Evolutionary conservation across 2,113 vertebrate species (phyloP), one percentile per base, ranked within the genome.

Genomic region (Microtus ochrogaster): DNA sequence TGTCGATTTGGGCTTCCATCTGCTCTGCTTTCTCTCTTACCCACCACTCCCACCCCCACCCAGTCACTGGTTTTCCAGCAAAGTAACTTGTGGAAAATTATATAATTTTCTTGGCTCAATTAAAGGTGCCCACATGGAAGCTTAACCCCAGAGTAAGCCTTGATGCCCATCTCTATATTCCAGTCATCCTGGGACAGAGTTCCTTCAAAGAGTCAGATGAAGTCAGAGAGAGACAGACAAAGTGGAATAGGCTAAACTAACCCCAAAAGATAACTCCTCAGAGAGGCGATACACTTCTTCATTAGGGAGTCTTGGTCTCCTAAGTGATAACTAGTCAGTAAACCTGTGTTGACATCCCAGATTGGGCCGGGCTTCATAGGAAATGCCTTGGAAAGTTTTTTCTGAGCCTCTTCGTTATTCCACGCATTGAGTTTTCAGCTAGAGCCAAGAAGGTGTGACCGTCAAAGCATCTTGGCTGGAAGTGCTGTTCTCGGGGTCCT

Each of bases 71-170:
- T 85, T 94, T 92, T 90, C 73, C 93, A 87, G 87, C 55, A 89
- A 84, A 95, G 73, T 47, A 77, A 94, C 36, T 91, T 89, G 72
- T 52, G 19, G 39, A 91, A 96, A 96, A 96, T 82, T 52, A 72
- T 22, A 81, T 16, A 26, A 24, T 94, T 73, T 92, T 85, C 41
- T 84, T 87, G 11, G 47, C 58, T 92, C 61, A 92, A 90, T 41
- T 88, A 55, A 90, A 82, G 85, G 22, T 93, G 5, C 10, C 74
- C 44, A 61, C 5, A 22, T 68, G 26, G 55, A 87, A 17, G 17
- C 21, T 78, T 90, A 79, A 73, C 39, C 44, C 81, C 63, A 41
- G 68, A 65, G 52, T 58, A 63, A 92, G 76, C 8, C 13, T 88
- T 28, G 36, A 44, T 68, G 79, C 7, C 87, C 7, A 61, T 2